Base-by-base conservation (phyloP, 2,113 vertebrate genomes). In the Dromaius novaehollandiae region DNA sequence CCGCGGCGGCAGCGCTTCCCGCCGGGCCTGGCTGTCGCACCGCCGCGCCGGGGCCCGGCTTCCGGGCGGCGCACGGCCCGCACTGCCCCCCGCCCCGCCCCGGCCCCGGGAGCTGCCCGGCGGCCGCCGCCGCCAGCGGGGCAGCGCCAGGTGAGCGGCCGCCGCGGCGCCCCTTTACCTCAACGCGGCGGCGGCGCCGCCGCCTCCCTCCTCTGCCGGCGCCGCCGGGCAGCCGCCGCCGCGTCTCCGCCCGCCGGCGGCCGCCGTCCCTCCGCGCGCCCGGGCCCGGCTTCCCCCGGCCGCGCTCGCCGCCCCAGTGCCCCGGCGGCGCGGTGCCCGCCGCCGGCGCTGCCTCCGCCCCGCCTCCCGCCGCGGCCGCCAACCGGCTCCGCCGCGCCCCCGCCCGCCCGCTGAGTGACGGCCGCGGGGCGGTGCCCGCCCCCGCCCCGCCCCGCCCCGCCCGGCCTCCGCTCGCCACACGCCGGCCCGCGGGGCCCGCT, bases 231-330 rank as follows among this genome's bases (percentile, higher is more conserved):
- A 24, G 61, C 82, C 8, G 36, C 32, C 9, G 22, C 38, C 4
- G 8, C 28, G 28, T 28, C n/a, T 28, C 3, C 40, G 6, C 55
- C 48, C 25, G 13, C 25, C 7, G 11, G 25, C 9, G 11, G 9
- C 16, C 6, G 17, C 51, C 56, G 6, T 17, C 25, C 38, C 26
- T 2, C 42, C 18, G 19, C n/a, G 1, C 5, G 9, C n/a, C 42
- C 7, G 1, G 1, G 9, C 55, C 19, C 20, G 48, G 2, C 68
- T 42, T 36, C 2, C 7, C 26, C 7, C 46, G 1, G 32, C 38
- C 4, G 26, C 74, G 14, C 73, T 11, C 48, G 1, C 40, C 4
- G 24, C 70, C 5, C 21, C 50, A 66, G 28, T 9, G 44, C 28
- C 53, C 44, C 61, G 2, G 32, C 74, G 6, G 24, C 32, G 56